Evolutionary conservation across 2,797 vertebrate genomes (phyloP), one percentile per base, ranked within the genome.

Genomic region (Danio kyathit): DNA sequence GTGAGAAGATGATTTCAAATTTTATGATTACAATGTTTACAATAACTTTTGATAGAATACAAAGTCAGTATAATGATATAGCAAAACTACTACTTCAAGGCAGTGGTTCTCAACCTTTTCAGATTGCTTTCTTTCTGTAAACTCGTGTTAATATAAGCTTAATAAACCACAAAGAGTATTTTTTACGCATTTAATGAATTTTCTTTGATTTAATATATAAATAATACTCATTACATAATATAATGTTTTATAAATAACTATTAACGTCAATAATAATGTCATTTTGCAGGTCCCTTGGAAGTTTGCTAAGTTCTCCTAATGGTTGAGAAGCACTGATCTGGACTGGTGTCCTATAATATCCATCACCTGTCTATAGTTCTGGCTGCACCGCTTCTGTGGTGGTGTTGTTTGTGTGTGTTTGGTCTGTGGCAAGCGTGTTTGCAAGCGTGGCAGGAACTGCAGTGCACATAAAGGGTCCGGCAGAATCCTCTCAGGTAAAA

Each of bases 401-500:
- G 94, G 92, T 87, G 91, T 63, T 11, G 13, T 94, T 90, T 93
- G 92, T 0, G 87, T 81, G 0, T 81, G 79, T 49, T 95, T 94
- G 78, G 90, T 93, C 17, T 91, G 89, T 19, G 91, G 91, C 12
- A 94, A 94, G 64, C 93, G 81, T 29, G 95, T 19, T 12, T 94
- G 94, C 87, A 95, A 93, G 63, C 93, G 92, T 83, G 92, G 95
- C 65, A 95, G 94, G 2, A 97, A 93, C 90, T 98, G 97, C 73
- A 99, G 91, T 1, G 94, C 95, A 69, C 95, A 89, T 90, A 99
- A 95, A 0, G 97, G 97, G 74, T 96, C 95, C 11, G 97, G 95
- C 84, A 99, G 92, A 83, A 98, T 95, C 73, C 95, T 88, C 81
- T 99, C 98, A 0, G 98, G 97, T 65, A 99, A 96, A 89, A 99